Evolutionary conservation across 2,113 vertebrate genomes (phyloP), one percentile per base, ranked within the genome.

Genomic region (Macrotis lagotis): DNA sequence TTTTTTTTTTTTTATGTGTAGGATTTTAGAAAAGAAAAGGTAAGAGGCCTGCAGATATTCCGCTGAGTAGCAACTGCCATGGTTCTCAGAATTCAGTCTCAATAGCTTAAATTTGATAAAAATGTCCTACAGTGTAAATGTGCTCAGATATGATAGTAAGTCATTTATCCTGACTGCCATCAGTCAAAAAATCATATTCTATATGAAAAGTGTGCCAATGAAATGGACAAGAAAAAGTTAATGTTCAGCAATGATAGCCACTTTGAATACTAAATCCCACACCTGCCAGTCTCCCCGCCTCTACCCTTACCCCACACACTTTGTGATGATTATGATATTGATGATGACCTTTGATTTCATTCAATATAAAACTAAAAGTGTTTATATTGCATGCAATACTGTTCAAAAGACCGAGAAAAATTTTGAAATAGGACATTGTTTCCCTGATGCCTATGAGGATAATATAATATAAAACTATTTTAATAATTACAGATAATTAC

Each of bases 1-100:
- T n/a, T n/a, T 53, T 66, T 66, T 53, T 90, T 48, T 95, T 92
- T 66, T 25, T 44, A 59, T 48, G 31, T 91, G 90, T 12, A 93
- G 92, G 2, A 93, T 55, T 95, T 93, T 91, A 59, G 26, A 95
- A 83, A 26, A 48, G 52, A 89, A 48, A 94, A 2, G 3, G 91
- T 96, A 92, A 94, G 66, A 96, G 47, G 9, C 3, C 91, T 25
- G 3, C 3, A 93, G 37, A 8, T 49, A 0, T 0, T 37, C n/a
- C 8, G 66, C 66, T 83, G 66, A 83, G 66, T 83, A 83, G 26
- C n/a, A 83, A 83, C 37, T 83, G 66, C n/a, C 19, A 16, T 95
- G 44, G 31, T 91, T 66, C 8, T 91, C 52, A 93, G 28, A 9
- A 92, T 91, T 44, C 90, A 24, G 25, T 90, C 50, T n/a, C 26